phyloP scores from a whole-genome alignment of 1,140 invertebrate genomes.

The Cydia amplana region DNA sequence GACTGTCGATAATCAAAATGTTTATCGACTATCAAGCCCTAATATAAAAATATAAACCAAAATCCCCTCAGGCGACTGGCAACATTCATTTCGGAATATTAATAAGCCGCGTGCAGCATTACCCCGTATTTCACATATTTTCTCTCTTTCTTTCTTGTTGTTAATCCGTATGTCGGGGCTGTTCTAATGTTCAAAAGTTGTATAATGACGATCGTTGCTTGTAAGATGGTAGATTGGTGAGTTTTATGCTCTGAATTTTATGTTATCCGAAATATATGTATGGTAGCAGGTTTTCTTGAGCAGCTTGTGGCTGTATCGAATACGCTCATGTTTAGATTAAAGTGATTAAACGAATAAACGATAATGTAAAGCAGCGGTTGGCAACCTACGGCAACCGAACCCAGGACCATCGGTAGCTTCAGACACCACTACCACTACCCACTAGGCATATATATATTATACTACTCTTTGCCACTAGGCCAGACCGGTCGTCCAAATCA shows the following conservation, averaged over 20 bases:
- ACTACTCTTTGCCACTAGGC: too few relatives aligned
- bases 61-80: constrained; percentile 34
- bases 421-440: too few relatives aligned
- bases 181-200: constrained; percentile 33
- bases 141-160: not conserved
- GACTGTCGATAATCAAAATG: not conserved
- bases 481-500: too few relatives aligned
- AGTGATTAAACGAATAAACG: too few relatives aligned
- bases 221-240: constrained; percentile 33
- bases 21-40: constrained; percentile 15
- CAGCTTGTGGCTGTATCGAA: not conserved
- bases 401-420: too few relatives aligned
- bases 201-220: constrained; percentile 6
- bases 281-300: constrained; percentile 21
- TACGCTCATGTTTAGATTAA: not conserved
- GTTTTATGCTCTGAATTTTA: constrained; percentile 26
- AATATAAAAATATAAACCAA: constrained; percentile 32
- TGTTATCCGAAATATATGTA: constrained; percentile 9
- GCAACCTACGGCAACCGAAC: too few relatives aligned
- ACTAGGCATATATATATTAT: too few relatives aligned
- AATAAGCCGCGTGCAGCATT: constrained; percentile 36
- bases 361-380: too few relatives aligned
- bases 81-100: constrained; percentile 39
- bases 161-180: constrained; percentile 1
- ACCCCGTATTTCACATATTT: constrained; percentile 34